phyloP scores from a whole-genome alignment of 1,140 invertebrate genomes.

The Cyrtorhinus lividipennis region DNA sequence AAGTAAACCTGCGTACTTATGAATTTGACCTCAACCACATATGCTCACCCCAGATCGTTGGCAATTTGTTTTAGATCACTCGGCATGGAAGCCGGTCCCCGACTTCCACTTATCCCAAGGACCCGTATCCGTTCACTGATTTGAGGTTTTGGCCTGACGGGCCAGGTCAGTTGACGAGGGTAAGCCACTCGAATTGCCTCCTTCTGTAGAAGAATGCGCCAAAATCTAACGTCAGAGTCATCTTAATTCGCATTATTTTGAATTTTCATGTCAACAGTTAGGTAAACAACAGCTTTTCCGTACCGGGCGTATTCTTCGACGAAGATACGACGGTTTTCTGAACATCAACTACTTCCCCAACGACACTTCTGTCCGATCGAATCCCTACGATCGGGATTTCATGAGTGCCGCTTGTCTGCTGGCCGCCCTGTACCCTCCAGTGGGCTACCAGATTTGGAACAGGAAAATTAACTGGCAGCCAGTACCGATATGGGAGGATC shows the following conservation, averaged over 20 bases:
- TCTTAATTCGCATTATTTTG: background rate
- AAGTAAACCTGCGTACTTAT: no score
- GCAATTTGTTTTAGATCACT: no score
- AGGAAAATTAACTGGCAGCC: constrained; percentile 66
- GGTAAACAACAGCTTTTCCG: constrained; percentile 47
- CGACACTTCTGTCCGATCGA: constrained; percentile 47
- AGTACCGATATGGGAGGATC: constrained; percentile 46
- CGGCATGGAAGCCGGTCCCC: constrained; percentile 66
- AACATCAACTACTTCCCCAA: constrained; percentile 41
- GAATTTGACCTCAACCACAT: no score
- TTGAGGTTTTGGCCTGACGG: constrained; percentile 50
- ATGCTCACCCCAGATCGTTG: no score
- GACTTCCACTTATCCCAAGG: constrained; percentile 55
- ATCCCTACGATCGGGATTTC: constrained; percentile 62
- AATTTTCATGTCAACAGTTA: constrained; percentile 30
- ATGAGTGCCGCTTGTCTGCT: constrained; percentile 72
- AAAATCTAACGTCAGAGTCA: background rate
- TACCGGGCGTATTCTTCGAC: constrained; percentile 42
- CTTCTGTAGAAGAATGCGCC: constrained; percentile 1
- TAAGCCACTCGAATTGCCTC: constrained; percentile 32
- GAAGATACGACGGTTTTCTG: constrained; percentile 44
- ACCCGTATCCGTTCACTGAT: constrained; percentile 44
- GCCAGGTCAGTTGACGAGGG: constrained; percentile 64
- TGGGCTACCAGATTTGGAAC: constrained; percentile 52
- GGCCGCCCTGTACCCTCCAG: constrained; percentile 67